Base-by-base conservation (phyloP, 2,113 vertebrate genomes). In the Vanacampus margaritifer region DNA sequence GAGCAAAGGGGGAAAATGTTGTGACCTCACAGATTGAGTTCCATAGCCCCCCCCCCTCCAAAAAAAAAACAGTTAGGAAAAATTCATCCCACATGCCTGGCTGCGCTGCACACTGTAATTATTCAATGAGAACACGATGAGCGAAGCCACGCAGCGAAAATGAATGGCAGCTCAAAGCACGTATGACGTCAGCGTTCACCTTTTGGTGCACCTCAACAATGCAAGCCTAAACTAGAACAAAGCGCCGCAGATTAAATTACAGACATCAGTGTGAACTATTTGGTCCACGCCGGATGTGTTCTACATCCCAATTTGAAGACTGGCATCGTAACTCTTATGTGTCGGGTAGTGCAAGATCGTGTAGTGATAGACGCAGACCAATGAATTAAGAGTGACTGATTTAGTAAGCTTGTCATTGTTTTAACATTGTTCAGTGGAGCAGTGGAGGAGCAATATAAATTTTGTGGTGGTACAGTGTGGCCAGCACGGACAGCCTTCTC, bases 141-240 rank as follows among this genome's bases (percentile, higher is more conserved):
- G 58, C 16, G 23, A 66, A 72, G 59, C 53, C 66, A 53, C 41
- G 14, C 53, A 57, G 62, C 19, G 1, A 63, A n/a, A 82, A 56
- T 51, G 46, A 76, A 67, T 16, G 39, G 36, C 71, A 43, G 62
- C 81, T 77, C 65, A 43, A 60, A 84, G 84, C 81, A 12, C 35
- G 45, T 35, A 79, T 83, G 87, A 87, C 79, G 85, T 84, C 87
- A 81, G 68, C 12, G 71, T 71, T 61, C 68, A 77, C 66, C 67
- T 65, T 46, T 61, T 45, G 71, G 66, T 21, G 41, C 12, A 66
- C 66, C 67, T 23, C 73, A 45, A 79, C 79, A 86, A 81, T 56
- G 24, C 54, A 78, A 80, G 12, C 69, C 62, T 35, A 17, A 59
- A 81, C 65, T 65, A 19, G 35, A 75, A 81, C 76, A 81, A 79